Evolutionary conservation across 2,797 vertebrate genomes (phyloP), one percentile per base, ranked within the genome.

Genomic region (Lagodon rhomboides): DNA sequence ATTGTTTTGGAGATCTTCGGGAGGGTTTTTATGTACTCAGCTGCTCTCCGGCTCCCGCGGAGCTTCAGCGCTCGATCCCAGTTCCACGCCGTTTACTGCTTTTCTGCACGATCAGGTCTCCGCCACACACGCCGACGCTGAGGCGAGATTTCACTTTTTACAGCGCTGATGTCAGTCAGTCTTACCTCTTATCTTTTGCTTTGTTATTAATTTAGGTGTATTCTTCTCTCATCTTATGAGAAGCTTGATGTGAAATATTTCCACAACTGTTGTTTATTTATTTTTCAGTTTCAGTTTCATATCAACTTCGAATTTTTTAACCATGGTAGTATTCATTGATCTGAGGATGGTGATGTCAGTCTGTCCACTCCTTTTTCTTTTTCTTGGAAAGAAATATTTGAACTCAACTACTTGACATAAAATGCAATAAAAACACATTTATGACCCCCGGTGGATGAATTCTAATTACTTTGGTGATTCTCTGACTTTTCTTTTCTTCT

Each of bases 1-100:
- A 94, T 94, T 97, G 97, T 97, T 98, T 98, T 96, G 96, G 93
- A 96, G 96, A 96, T 95, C 95, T 96, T 95, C 84, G 89, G 93
- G 58, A 80, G 64, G 92, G 91, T 88, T 93, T 96, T 96, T 97
- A 97, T 97, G 96, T 97, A 95, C 95, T 97, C 96, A 98, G 97
- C 97, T 98, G 96, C 94, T 95, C 88, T 92, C 93, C 90, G 73
- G 68, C 88, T 86, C 73, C 71, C 1, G 94, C 77, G 83, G 87
- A 92, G 93, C 93, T 85, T 91, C 91, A 87, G 55, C 82, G 89
- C 91, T 91, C 86, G 95, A 95, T 95, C 95, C 94, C 92, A 87
- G 94, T 96, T 96, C 94, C 94, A 96, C 93, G 85, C 91, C 91
- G 94, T 95, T 96, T 95, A 92, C 90, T 88, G 88, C 84, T 92